Evolutionary conservation across 2,888 invertebrate genomes (phyloP).

Genomic region (Tenthredo livida): DNA sequence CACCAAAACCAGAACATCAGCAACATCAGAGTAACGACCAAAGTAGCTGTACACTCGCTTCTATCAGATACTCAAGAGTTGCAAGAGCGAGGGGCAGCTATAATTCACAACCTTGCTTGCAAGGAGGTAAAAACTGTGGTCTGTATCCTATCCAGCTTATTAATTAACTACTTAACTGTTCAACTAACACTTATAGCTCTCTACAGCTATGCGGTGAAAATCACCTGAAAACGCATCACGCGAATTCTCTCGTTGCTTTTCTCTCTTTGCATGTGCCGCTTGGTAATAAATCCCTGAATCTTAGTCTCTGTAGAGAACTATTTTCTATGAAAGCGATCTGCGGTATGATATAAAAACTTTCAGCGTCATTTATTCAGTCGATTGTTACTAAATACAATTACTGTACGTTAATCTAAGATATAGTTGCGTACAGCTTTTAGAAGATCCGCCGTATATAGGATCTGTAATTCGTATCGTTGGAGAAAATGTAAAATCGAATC

Average conservation of each 20-base stretch:
- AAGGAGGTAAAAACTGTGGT: conserved; percentile 99
- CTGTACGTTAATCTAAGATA: neutral
- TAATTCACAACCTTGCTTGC: conserved; percentile 94
- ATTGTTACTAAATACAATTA: neutral
- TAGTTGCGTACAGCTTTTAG: neutral
- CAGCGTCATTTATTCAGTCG: neutral
- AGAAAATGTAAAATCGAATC: no score
- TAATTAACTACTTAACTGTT: conserved; percentile 39
- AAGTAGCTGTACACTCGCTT: conserved; percentile 92
- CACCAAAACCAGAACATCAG: conserved; percentile 87
- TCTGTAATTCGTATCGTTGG: neutral
- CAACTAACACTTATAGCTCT: conserved; percentile 35
- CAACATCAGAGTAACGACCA: conserved; percentile 94
- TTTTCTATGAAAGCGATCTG: neutral
- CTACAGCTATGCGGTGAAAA: neutral
- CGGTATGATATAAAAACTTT: neutral
- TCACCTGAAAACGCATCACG: neutral
- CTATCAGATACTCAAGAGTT: conserved; percentile 86
- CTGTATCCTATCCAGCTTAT: conserved; percentile 81
- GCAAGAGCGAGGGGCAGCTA: conserved; percentile 91
- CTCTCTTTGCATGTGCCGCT: conserved; percentile 31
- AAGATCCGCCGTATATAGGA: neutral
- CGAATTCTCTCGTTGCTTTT: conserved; percentile 17
- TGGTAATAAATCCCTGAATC: neutral
- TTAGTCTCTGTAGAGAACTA: neutral